Percentiles rank a stretch among this genome's conserved stretches.
Evolutionary conservation across 2,888 invertebrate species (phyloP).

Genomic region (Geotrupes spiniger): DNA sequence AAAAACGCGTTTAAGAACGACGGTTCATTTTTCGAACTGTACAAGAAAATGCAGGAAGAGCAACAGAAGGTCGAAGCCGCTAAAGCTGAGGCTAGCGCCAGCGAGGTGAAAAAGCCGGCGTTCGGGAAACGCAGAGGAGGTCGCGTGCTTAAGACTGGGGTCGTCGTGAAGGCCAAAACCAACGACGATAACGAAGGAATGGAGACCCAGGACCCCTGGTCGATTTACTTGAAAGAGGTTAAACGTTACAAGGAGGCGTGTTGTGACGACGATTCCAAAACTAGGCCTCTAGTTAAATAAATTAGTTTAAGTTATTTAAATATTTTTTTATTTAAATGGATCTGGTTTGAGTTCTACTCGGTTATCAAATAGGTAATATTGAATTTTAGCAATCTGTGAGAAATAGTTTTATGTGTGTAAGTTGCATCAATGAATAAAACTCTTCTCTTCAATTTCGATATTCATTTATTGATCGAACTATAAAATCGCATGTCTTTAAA

Average conservation of each 20-base stretch:
- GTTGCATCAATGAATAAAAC: too few relatives aligned
- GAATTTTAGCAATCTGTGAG: neutral
- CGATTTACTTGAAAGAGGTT: constrained; percentile 90
- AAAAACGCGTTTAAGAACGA: constrained; percentile 80
- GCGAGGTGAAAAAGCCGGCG: constrained; percentile 50
- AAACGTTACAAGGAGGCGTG: constrained; percentile 89
- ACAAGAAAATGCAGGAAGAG: constrained; percentile 81
- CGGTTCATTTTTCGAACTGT: constrained; percentile 87
- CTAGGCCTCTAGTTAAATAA: constrained; percentile 87
- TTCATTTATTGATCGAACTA: too few relatives aligned
- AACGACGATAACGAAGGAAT: constrained; percentile 62
- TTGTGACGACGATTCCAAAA: constrained; percentile 89
- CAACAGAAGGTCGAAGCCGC: constrained; percentile 50
- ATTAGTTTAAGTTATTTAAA: constrained; percentile 26
- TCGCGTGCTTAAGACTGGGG: constrained; percentile 82
- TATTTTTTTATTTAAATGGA: constrained; percentile 15
- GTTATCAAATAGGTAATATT: constrained; percentile 20
- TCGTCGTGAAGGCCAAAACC: constrained; percentile 80
- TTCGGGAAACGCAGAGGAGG: constrained; percentile 85
- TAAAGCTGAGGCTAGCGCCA: constrained; percentile 41
- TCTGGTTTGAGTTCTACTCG: constrained; percentile 15
- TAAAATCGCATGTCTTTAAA: too few relatives aligned
- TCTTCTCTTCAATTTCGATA: too few relatives aligned
- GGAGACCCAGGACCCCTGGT: constrained; percentile 85
- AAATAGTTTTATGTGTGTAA: too few relatives aligned